Conservation (phyloP, 2,797 vertebrate species). For the Chaetodon trifasciatus region DNA sequence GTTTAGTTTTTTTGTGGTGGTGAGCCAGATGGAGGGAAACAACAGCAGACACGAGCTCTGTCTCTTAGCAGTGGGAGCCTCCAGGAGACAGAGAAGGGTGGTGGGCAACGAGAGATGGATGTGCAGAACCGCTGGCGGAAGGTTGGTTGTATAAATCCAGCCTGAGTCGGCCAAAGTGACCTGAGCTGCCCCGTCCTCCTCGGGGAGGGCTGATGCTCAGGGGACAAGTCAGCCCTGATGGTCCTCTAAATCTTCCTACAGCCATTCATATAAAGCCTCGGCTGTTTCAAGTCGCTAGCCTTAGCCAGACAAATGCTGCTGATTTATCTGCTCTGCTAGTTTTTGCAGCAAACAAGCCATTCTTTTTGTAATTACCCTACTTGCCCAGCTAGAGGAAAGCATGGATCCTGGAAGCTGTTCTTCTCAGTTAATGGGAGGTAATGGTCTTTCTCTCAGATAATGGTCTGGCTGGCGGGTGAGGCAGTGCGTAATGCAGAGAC, state of each 20-base stretch:
- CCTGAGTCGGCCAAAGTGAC: constrained; percentile 54
- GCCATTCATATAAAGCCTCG: constrained; percentile 58
- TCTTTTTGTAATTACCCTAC: constrained; percentile 78
- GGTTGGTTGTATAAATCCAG: constrained; percentile 72
- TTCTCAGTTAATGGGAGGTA: constrained; percentile 81
- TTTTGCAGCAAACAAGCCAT: constrained; percentile 71
- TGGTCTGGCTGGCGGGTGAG: constrained; percentile 66
- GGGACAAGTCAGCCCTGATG: constrained; percentile 51
- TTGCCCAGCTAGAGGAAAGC: constrained; percentile 62
- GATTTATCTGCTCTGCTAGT: constrained; percentile 70
- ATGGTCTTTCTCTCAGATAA: constrained; percentile 81
- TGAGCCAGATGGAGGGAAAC: constrained; percentile 64
- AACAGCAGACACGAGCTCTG: constrained; percentile 57
- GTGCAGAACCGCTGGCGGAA: constrained; percentile 61
- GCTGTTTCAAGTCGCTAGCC: constrained; percentile 51
- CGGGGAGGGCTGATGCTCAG: constrained; percentile 51
- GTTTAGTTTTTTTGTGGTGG: constrained; percentile 27
- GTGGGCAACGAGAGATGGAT: constrained; percentile 73
- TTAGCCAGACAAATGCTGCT: constrained; percentile 56
- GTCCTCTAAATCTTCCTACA: constrained; percentile 76
- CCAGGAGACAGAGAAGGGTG: constrained; percentile 47
- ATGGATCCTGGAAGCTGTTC: constrained; percentile 68
- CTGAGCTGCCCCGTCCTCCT: constrained; percentile 44
- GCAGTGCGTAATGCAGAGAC: constrained; percentile 61
- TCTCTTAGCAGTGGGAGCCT: constrained; percentile 73